phyloP scores from a whole-genome alignment of 2,888 invertebrate species.

The Allygus modestus region DNA sequence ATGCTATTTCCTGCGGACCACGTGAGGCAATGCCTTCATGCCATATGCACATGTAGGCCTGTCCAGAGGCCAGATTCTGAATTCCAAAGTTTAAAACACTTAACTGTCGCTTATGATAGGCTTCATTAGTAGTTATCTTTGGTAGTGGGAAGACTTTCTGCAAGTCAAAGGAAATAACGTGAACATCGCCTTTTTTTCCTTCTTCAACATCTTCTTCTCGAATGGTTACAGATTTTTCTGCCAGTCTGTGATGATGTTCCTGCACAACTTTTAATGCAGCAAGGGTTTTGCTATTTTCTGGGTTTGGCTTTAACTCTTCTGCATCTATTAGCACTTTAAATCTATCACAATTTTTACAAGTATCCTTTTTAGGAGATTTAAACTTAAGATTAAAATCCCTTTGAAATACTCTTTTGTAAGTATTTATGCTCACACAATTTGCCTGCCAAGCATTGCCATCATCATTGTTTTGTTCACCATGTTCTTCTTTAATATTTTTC shows the following conservation, averaged over 20 bases:
- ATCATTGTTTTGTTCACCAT: conserved; percentile 12
- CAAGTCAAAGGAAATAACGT: conserved; percentile 51
- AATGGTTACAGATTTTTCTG: conserved; percentile 16
- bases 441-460: no score
- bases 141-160: conserved; percentile 49
- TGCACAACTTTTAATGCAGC: background rate
- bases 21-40: conserved; percentile 24
- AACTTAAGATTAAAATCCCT: conserved; percentile 10
- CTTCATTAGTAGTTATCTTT: conserved; percentile 6
- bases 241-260: conserved; percentile 38
- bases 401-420: conserved; percentile 22
- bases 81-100: conserved; percentile 17
- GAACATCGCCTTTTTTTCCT: background rate
- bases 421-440: conserved; percentile 4
- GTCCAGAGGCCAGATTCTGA: conserved; percentile 11
- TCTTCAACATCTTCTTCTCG: conserved; percentile 30
- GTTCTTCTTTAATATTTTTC: conserved; percentile 11
- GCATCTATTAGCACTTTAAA: no score
- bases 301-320: no score
- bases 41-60: conserved; percentile 43
- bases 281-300: conserved; percentile 1
- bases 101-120: conserved; percentile 57
- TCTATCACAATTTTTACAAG: conserved; percentile 18
- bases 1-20: conserved; percentile 50
- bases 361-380: conserved; percentile 15